Conservation (phyloP, 2,797 vertebrate genomes). For the Neoniphon sammara region DNA sequence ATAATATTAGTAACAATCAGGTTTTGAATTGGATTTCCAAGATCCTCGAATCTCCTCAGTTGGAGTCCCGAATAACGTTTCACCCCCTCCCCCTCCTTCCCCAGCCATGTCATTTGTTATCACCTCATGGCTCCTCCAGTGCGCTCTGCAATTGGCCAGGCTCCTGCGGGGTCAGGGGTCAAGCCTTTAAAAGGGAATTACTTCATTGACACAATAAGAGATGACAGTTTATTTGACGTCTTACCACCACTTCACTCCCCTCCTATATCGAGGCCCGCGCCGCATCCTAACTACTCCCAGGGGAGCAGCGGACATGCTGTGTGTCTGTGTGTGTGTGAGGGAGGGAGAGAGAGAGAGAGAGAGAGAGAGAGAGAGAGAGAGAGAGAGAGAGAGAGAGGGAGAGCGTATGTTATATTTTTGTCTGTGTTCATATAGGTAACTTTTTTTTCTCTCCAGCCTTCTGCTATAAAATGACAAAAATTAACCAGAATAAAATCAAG, state of each 20-base stretch:
- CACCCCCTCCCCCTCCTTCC: constrained; percentile 23
- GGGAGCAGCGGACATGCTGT: constrained; percentile 55
- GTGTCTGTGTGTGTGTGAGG: neutral
- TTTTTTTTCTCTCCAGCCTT: neutral
- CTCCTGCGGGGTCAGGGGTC: constrained; percentile 75
- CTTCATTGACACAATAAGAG: constrained; percentile 87
- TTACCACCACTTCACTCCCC: constrained; percentile 74
- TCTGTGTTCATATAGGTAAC: neutral
- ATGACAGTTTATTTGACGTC: constrained; percentile 85
- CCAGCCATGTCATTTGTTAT: constrained; percentile 72
- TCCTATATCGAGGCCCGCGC: constrained; percentile 73
- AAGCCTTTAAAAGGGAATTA: constrained; percentile 85
- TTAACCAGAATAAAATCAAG: neutral
- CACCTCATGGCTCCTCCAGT: constrained; percentile 65
- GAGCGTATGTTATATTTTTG: neutral
- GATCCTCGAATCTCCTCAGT: neutral
- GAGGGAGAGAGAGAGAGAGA: too few relatives aligned
- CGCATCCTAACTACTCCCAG: constrained; percentile 78
- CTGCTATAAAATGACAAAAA: neutral
- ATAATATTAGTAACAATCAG: neutral
- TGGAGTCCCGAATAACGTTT: neutral
- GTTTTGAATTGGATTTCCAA: neutral
- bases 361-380: too few relatives aligned
- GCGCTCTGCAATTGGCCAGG: constrained; percentile 72
- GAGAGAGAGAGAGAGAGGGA: neutral